phyloP scores from a whole-genome alignment of 2,888 invertebrate genomes.

The Drosophila falleni region DNA sequence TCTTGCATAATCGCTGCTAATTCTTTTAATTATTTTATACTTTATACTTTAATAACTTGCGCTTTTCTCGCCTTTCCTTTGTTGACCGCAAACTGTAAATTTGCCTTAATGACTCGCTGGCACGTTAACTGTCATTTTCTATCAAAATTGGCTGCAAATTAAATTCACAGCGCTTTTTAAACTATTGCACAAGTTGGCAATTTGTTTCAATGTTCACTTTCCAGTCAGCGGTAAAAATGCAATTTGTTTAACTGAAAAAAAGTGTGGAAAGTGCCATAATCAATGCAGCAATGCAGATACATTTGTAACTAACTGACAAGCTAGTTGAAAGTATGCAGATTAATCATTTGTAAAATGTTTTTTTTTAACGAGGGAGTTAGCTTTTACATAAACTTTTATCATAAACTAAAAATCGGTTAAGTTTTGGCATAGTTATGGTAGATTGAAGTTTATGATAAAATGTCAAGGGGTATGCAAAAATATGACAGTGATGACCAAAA shows the following conservation, averaged over 20 bases:
- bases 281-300: conserved; percentile 12
- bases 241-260: conserved; percentile 23
- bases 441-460: not conserved
- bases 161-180: conserved; percentile 63
- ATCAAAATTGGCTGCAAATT: conserved; percentile 65
- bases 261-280: conserved; percentile 31
- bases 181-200: conserved; percentile 57
- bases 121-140: conserved; percentile 63
- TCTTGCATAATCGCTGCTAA: conserved; percentile 13
- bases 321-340: conserved; percentile 8
- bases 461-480: not conserved
- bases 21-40: conserved; percentile 4
- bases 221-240: conserved; percentile 28
- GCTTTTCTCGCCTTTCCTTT: not conserved
- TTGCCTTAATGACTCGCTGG: conserved; percentile 60
- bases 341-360: not conserved
- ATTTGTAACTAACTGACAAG: conserved; percentile 9
- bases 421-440: not conserved
- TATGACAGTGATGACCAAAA: not conserved
- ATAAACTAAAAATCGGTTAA: too few relatives aligned
- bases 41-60: not conserved
- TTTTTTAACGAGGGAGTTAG: not conserved
- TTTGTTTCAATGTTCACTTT: conserved; percentile 31
- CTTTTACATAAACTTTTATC: not conserved
- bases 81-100: conserved; percentile 65